These are phyloP conservation scores for Phalacrocorax carbo DNA, from an alignment of 2,113 vertebrate genomes.

Conservation along the genomic window DNA sequence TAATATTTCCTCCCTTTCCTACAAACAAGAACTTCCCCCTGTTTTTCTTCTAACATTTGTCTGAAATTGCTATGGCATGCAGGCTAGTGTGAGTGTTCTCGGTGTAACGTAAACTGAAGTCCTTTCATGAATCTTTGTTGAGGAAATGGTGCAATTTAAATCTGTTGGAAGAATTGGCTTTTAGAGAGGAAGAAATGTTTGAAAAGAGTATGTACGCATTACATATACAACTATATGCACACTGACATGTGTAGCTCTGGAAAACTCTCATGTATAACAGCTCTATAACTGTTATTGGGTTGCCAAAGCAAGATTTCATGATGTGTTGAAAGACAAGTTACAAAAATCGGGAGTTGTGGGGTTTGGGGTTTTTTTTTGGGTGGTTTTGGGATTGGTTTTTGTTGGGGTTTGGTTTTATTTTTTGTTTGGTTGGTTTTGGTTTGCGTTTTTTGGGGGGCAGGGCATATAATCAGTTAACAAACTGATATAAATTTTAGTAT, in stretches of 20 bases:
- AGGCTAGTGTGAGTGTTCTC: not conserved
- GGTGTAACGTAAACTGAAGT: not conserved
- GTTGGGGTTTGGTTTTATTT: too few relatives aligned
- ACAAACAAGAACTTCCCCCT: not conserved
- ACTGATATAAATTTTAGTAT: not conserved
- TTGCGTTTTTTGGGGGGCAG: not conserved
- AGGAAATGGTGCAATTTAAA: not conserved
- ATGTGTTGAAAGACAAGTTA: not conserved
- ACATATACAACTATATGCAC: not conserved
- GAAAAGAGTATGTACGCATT: not conserved
- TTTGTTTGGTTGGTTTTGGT: too few relatives aligned
- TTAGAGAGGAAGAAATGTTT: not conserved
- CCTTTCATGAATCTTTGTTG: not conserved
- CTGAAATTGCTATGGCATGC: not conserved
- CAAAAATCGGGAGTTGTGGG: not conserved
- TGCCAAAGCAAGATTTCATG: not conserved
- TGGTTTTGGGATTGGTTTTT: not conserved
- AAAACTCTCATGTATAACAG: too few relatives aligned
- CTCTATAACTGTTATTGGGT: not conserved
- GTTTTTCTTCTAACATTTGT: not conserved
- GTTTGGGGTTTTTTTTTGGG: too few relatives aligned
- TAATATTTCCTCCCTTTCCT: not conserved
- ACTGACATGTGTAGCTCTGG: not conserved
- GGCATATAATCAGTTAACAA: not conserved
- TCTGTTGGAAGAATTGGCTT: not conserved